Evolutionary conservation across 2,797 vertebrate species (phyloP), one percentile per base, ranked within the genome.

Genomic region (Fundulus diaphanus): DNA sequence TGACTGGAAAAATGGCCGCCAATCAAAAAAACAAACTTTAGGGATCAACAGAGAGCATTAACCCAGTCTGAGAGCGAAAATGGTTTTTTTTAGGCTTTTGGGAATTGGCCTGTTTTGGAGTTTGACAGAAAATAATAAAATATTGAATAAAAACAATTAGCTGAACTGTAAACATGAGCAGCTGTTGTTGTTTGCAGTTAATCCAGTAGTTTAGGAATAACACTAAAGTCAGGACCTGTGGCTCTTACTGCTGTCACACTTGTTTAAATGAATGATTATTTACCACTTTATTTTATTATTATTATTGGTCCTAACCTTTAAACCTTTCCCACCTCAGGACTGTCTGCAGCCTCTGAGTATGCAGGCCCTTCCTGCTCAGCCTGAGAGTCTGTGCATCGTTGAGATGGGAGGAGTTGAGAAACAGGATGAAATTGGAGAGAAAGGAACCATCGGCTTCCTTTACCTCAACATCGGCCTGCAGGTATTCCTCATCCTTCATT

Each of bases 401-500:
- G 98, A 99, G 94, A 99, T 99, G 98, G 98, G 98, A 16, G 97
- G 98, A 0, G 96, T 98, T 0, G 98, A 99, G 92, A 99, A 99
- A 87, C 98, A 99, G 89, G 98, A 99, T 0, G 98, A 99, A 69
- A 91, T 99, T n/a, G 98, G 98, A 42, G 98, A 99, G 82, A 96
- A 99, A 35, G 97, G 97, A 72, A 95, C 97, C 85, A 98, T 99
- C 3, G 98, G 98, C 66, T 99, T 99, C 89, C 94, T 99, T 1
- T 99, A 99, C 92, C 95, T 99, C 69, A 99, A 99, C 92, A 99
- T 99, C 1, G 98, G 98, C 3, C 94, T 99, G 70, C 98, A 99
- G 98, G 98, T 99, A 90, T 93, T 89, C 0, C n/a, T 71, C 40
- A 29, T 40, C 37, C 37, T 40, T 40, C 37, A 7, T 40, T 40